Conservation (phyloP, 1,140 invertebrate species). For the Brachionus angularis region DNA sequence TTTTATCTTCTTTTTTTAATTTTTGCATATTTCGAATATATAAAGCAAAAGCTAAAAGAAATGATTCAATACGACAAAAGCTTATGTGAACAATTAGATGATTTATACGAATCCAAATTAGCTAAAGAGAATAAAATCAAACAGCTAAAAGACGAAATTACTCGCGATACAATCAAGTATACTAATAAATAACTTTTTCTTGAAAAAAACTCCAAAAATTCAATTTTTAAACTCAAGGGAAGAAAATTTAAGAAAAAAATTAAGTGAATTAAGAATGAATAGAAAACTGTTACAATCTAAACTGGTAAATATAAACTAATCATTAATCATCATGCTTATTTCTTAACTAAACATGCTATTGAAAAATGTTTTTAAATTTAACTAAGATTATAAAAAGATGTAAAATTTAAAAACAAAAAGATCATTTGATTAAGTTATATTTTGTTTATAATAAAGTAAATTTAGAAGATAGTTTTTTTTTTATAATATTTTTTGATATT, state of each 20-base stretch:
- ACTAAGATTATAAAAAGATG: too few relatives aligned
- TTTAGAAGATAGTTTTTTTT: not conserved
- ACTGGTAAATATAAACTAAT: conserved; percentile 13
- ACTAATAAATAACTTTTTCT: not conserved
- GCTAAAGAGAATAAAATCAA: conserved; percentile 42
- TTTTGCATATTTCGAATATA: not conserved
- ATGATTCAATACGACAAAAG: conserved; percentile 43
- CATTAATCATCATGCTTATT: too few relatives aligned
- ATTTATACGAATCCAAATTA: conserved; percentile 32
- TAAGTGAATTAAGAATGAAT: conserved; percentile 41
- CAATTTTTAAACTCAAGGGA: too few relatives aligned
- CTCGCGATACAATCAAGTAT: conserved; percentile 25
- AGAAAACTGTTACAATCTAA: conserved; percentile 29
- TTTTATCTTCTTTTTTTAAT: not conserved
- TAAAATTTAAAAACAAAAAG: too few relatives aligned
- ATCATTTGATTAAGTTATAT: not conserved
- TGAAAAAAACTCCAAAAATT: conserved; percentile 2
- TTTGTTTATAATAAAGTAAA: not conserved
- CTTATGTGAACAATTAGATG: conserved; percentile 34
- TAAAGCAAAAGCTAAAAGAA: conserved; percentile 43
- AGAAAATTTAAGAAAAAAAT: conserved; percentile 35
- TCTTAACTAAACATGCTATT: too few relatives aligned
- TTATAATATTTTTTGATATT: too few relatives aligned
- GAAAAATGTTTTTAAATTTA: too few relatives aligned
- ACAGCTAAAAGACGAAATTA: conserved; percentile 30